These are phyloP conservation scores for Suricata suricatta DNA, from an alignment of 2,113 vertebrate genomes.

Conservation along the genomic window DNA sequence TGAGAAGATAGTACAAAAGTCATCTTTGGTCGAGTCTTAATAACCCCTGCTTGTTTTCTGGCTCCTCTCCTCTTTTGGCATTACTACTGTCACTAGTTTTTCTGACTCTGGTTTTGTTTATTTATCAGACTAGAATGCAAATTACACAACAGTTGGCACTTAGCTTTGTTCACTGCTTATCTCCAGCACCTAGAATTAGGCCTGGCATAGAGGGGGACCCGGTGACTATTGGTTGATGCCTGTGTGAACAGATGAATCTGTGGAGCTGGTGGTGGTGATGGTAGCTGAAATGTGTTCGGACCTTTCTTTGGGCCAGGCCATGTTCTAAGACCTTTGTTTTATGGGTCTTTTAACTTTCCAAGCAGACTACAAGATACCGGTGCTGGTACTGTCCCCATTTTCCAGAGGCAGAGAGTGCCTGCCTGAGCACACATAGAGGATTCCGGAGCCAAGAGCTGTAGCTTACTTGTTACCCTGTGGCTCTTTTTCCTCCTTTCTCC, in stretches of 20 bases:
- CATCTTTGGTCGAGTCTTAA: too few species aligned
- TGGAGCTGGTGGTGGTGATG: background rate
- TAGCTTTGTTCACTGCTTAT: background rate
- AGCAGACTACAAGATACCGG: background rate
- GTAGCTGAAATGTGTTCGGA: background rate
- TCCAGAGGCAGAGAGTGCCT: background rate
- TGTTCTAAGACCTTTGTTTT: background rate
- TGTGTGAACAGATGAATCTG: background rate
- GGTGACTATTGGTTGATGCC: background rate
- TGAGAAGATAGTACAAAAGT: background rate
- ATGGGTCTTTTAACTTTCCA: background rate
- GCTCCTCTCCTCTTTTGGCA: background rate
- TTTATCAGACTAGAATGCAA: background rate
- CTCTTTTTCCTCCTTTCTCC: background rate
- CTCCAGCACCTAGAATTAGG: background rate
- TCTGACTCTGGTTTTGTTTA: background rate
- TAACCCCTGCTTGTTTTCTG: background rate
- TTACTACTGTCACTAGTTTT: background rate
- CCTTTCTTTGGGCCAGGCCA: background rate
- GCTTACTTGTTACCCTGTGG: background rate
- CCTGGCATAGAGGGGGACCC: background rate
- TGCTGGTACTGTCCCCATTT: background rate
- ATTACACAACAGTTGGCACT: background rate
- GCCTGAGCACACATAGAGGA: background rate
- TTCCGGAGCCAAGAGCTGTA: background rate